Evolutionary conservation across 2,797 vertebrate species (phyloP), one percentile per base, ranked within the genome.

Genomic region (Typhlichthys eigenmanni): DNA sequence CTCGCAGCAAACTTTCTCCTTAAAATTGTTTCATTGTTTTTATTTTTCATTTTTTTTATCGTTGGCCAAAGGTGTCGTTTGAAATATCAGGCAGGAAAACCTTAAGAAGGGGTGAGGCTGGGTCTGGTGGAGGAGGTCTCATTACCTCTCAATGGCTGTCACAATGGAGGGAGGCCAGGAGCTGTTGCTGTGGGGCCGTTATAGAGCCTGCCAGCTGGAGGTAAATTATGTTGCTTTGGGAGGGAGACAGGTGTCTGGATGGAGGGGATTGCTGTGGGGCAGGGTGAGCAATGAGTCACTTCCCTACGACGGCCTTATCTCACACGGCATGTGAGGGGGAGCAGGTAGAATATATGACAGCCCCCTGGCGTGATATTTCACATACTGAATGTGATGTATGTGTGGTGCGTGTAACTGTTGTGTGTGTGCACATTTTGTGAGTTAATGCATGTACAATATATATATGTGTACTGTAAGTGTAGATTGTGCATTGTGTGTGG

Each of bases 141-240:
- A 48, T 75, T 80, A 66, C 71, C 55, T 48, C 43, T 32, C 64
- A 57, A 67, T 32, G 65, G 59, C 69, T 70, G 72, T 76, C 65
- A 64, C 59, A 55, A 11, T 4, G 47, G 4, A 46, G 69, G 57
- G 45, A 54, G 55, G 48, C 32, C 34, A 32, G 62, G 64, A 72
- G 55, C 53, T 51, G 72, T 64, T 71, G 72, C 71, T 56, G 60
- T 64, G 62, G 56, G 55, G 58, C n/a, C 8, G 38, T 48, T 81
- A 60, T 12, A 51, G 72, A 13, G 54, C 72, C 48, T 65, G 65
- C 77, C 60, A 61, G 79, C 69, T 68, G 85, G 79, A 65, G 81
- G 81, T 82, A 83, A 88, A 90, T 82, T 72, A 83, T 80, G 76
- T 75, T 65, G 74, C 68, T 66, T 61, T 74, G 71, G 67, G 65